A percentile compares a stretch with the other conserved stretches of the same genome.
Conservation (phyloP, 1,140 invertebrate genomes). For the Brachionus angularis region DNA sequence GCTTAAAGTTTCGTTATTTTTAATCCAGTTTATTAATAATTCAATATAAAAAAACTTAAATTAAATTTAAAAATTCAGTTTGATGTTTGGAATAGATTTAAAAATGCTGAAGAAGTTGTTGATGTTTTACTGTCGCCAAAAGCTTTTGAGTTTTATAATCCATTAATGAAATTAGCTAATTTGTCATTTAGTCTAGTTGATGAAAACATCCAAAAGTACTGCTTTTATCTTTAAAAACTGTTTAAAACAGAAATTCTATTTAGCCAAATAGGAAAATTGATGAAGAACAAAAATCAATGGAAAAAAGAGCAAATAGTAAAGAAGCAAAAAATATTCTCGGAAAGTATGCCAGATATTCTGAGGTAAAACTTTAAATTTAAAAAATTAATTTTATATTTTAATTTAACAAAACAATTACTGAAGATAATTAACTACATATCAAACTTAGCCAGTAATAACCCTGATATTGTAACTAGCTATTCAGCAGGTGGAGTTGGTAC, state of each 20-base stretch:
- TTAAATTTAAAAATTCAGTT: too few relatives aligned
- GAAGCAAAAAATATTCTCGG: constrained; percentile 1
- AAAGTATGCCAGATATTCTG: constrained; percentile 27
- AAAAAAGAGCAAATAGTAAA: not conserved
- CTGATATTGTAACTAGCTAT: constrained; percentile 17
- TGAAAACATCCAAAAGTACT: constrained; percentile 37
- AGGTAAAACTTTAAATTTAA: not conserved
- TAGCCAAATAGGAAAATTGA: not conserved
- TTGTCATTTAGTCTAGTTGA: not conserved
- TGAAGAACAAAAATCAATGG: constrained; percentile 1
- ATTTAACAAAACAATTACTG: not conserved
- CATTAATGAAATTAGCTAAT: not conserved
- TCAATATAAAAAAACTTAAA: not conserved
- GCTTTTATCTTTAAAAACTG: not conserved
- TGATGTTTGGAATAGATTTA: constrained; percentile 1
- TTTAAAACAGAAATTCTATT: constrained; percentile 3
- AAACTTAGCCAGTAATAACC: not conserved
- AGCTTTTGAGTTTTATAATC: not conserved
- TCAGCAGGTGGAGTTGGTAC: too few relatives aligned
- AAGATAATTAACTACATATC: constrained; percentile 28
- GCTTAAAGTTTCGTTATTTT: too few relatives aligned
- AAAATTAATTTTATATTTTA: too few relatives aligned
- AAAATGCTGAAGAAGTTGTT: not conserved
- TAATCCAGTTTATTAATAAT: not conserved
- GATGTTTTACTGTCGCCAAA: constrained; percentile 21